Conservation (phyloP, 2,113 vertebrate genomes). For the Cercocebus atys region DNA sequence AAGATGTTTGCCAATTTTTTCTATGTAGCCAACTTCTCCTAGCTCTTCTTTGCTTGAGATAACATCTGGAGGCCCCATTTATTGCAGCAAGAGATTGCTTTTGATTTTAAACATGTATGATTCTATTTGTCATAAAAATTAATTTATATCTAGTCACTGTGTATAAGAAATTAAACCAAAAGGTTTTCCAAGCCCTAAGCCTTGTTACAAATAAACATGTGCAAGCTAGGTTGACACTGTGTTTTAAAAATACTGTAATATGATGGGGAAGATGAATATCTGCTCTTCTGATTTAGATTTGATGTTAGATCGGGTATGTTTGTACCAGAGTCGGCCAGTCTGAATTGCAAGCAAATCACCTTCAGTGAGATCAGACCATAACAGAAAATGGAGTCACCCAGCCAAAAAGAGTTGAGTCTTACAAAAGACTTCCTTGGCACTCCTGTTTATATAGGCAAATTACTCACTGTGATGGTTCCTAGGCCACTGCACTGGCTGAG, state of each 20-base stretch:
- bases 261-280: background rate
- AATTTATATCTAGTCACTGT: background rate
- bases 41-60: background rate
- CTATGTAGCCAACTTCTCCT: background rate
- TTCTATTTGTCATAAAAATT: conserved; percentile 13
- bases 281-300: conserved; percentile 26
- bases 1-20: background rate
- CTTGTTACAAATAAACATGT: background rate
- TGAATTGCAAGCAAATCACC: conserved; percentile 27
- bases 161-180: background rate
- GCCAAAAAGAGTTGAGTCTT: conserved; percentile 64
- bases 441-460: conserved; percentile 69
- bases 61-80: background rate
- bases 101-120: background rate
- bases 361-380: conserved; percentile 47
- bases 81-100: background rate
- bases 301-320: background rate
- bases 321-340: background rate
- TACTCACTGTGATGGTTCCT: conserved; percentile 59
- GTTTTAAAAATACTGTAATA: background rate
- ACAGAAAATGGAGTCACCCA: conserved; percentile 47
- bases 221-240: background rate
- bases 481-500: background rate
- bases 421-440: conserved; percentile 43
- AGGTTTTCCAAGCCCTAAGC: background rate